A percentile compares a stretch with the other conserved stretches of the same genome.
Conservation (phyloP, 2,113 vertebrate species). For the Leiothrix lutea region DNA sequence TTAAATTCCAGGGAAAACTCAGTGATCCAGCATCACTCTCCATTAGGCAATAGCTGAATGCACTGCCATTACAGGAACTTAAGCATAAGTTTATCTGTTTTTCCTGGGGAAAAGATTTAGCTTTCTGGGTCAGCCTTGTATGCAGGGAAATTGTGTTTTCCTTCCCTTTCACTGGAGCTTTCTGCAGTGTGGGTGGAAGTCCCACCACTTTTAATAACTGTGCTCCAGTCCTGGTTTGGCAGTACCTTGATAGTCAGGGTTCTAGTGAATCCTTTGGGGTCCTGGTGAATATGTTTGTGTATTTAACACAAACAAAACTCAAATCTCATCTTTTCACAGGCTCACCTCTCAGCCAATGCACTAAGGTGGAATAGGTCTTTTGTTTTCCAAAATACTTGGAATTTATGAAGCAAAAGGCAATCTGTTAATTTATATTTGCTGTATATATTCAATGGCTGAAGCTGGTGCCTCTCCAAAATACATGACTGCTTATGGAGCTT, state of each 20-base stretch:
- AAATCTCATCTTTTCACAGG: neutral
- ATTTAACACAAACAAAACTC: neutral
- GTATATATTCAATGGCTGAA: neutral
- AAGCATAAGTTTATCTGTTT: constrained; percentile 33
- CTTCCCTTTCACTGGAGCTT: neutral
- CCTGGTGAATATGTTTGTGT: neutral
- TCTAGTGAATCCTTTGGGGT: neutral
- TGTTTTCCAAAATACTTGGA: neutral
- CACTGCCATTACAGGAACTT: neutral
- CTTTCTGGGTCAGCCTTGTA: constrained; percentile 37
- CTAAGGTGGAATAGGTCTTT: neutral
- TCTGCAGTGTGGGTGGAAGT: neutral
- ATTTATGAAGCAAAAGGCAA: neutral
- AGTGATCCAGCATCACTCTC: constrained; percentile 40
- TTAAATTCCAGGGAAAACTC: constrained; percentile 46
- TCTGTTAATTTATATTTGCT: neutral
- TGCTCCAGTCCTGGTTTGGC: neutral
- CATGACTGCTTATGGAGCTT: neutral
- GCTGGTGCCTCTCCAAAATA: neutral
- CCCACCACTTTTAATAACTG: neutral
- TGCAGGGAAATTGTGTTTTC: neutral
- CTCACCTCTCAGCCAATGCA: neutral
- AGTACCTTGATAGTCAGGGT: neutral
- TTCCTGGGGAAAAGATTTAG: constrained; percentile 39
- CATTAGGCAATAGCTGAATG: constrained; percentile 35